Conservation (phyloP, 2,888 invertebrate species). For the Lottia scabra region DNA sequence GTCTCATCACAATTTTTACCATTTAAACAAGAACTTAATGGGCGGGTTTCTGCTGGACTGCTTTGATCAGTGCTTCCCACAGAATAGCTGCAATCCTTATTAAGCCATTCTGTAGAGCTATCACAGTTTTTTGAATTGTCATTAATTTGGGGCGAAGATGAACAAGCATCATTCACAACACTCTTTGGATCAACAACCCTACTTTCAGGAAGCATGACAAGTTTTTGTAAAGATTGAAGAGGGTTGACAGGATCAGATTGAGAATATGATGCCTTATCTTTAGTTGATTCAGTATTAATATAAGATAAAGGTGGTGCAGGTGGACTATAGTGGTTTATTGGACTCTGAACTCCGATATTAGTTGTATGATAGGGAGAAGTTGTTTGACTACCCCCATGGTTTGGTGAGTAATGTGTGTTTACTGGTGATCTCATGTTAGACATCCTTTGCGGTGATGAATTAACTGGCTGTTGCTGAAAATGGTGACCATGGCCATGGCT, state of each 20-base stretch:
- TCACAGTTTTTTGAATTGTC: constrained; percentile 57
- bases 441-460: constrained; percentile 22
- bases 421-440: constrained; percentile 24
- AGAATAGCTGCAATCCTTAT: constrained; percentile 36
- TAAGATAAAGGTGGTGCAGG: constrained; percentile 13
- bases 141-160: constrained; percentile 40
- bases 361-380: constrained; percentile 45
- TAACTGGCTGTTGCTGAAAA: constrained; percentile 11
- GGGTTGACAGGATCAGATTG: constrained; percentile 40
- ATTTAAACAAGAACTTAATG: constrained; percentile 16
- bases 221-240: constrained; percentile 61
- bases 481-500: constrained; percentile 24
- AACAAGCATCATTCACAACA: constrained; percentile 62
- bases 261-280: constrained; percentile 8
- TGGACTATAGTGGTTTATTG: constrained; percentile 11
- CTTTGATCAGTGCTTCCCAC: constrained; percentile 29
- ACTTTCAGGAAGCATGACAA: constrained; percentile 59
- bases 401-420: constrained; percentile 33
- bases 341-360: constrained; percentile 24
- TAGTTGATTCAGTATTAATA: constrained; percentile 12
- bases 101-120: constrained; percentile 39
- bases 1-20: constrained; percentile 17
- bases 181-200: constrained; percentile 65
- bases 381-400: constrained; percentile 38
- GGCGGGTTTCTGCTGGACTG: constrained; percentile 15